These are phyloP conservation scores for Meandrina meandrites DNA, from an alignment of 92 coral and sea anemone species.

Conservation along the genomic window DNA sequence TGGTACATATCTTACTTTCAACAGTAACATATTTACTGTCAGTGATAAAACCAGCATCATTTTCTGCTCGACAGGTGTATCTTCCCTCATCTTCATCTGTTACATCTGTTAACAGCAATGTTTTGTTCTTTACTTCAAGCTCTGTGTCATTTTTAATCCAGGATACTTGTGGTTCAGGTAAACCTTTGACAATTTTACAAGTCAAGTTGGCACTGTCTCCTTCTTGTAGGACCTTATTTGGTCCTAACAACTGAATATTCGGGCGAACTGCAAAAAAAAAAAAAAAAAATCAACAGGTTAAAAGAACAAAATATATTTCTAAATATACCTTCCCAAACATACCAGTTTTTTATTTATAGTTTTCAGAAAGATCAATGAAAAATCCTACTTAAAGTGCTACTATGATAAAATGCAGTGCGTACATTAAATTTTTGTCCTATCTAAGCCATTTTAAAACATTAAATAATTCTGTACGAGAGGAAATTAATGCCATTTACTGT, in stretches of 20 bases:
- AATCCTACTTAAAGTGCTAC: too few relatives aligned
- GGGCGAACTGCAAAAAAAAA: not conserved
- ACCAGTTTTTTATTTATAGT: too few relatives aligned
- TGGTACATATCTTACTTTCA: too few relatives aligned
- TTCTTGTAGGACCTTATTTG: not conserved
- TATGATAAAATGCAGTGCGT: too few relatives aligned
- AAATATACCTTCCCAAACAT: too few relatives aligned
- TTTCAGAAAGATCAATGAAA: too few relatives aligned
- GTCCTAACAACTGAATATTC: not conserved
- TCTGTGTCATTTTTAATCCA: not conserved
- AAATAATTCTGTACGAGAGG: too few relatives aligned
- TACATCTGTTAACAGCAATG: not conserved
- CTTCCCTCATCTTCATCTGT: not conserved
- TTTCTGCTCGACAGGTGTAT: conserved; percentile 9
- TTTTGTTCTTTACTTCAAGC: not conserved
- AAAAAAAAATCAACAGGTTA: not conserved
- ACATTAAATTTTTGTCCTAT: too few relatives aligned
- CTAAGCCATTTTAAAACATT: too few relatives aligned
- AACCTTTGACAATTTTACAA: not conserved
- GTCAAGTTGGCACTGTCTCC: not conserved
- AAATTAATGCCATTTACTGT: too few relatives aligned
- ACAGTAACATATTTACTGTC: not conserved
- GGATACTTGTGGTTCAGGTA: not conserved
- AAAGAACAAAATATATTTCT: too few relatives aligned
- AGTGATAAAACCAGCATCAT: not conserved